phyloP scores from a whole-genome alignment of 2,797 vertebrate genomes.

The Characodon lateralis region DNA sequence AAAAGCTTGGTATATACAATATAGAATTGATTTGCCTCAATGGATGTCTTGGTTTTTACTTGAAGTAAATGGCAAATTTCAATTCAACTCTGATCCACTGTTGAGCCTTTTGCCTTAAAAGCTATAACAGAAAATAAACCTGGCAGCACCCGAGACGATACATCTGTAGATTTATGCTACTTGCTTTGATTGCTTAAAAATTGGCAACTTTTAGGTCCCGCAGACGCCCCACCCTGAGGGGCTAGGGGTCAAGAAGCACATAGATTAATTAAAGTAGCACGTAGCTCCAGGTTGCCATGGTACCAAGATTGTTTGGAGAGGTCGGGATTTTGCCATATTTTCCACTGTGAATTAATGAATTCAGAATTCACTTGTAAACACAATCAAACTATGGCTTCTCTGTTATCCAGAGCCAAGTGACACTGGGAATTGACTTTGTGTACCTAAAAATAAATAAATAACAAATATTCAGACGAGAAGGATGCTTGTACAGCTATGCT shows the following conservation, averaged over 20 bases:
- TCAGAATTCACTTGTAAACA: conserved; percentile 74
- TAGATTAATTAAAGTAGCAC: conserved; percentile 70
- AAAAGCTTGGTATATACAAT: conserved; percentile 64
- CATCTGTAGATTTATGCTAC: conserved; percentile 64
- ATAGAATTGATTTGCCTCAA: conserved; percentile 76
- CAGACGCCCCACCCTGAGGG: conserved; percentile 31
- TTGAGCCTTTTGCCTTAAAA: conserved; percentile 83
- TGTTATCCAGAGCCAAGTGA: conserved; percentile 63
- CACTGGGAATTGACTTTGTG: conserved; percentile 60
- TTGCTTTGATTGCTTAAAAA: conserved; percentile 50
- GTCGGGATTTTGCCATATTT: conserved; percentile 78
- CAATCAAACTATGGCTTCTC: conserved; percentile 71
- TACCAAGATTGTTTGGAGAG: conserved; percentile 74
- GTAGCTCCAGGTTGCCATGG: conserved; percentile 75
- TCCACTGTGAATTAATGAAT: conserved; percentile 78
- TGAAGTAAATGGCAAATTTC: conserved; percentile 79
- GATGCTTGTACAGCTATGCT: conserved; percentile 72
- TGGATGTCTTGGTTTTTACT: conserved; percentile 79
- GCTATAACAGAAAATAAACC: conserved; percentile 66
- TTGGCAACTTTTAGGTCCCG: conserved; percentile 57
- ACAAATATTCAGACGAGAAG: conserved; percentile 31
- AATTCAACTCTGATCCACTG: conserved; percentile 80
- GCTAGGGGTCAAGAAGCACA: conserved; percentile 75
- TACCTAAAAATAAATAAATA: conserved; percentile 52
- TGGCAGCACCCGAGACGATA: conserved; percentile 66